Percentiles rank a stretch among this genome's conserved stretches.
These are phyloP conservation scores for Eulacestoma nigropectus DNA, from an alignment of 2,113 vertebrate species.

Conservation along the genomic window DNA sequence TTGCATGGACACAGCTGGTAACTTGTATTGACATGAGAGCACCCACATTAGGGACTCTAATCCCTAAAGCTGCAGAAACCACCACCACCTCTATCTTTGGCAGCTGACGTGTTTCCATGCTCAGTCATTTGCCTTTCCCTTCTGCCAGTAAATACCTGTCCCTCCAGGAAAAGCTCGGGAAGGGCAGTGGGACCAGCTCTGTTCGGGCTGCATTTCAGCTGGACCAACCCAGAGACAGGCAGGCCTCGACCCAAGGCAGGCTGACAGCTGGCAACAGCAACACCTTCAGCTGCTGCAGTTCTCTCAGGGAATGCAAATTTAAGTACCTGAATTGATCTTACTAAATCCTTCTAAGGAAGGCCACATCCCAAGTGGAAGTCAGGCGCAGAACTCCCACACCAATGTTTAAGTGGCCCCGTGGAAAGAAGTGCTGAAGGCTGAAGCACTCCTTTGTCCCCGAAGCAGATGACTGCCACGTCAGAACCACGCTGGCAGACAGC, in stretches of 20 bases:
- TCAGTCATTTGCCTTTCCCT: not conserved
- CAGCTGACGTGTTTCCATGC: not conserved
- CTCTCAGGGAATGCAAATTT: not conserved
- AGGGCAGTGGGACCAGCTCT: not conserved
- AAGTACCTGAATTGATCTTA: not conserved
- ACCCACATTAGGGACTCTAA: not conserved
- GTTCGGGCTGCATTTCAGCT: not conserved
- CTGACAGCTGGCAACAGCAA: not conserved
- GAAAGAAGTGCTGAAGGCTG: not conserved
- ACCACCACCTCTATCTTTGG: not conserved
- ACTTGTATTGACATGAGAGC: not conserved
- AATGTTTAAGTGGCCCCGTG: rapidly evolving
- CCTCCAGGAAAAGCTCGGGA: not conserved
- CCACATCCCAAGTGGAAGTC: not conserved
- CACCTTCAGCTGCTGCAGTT: no score
- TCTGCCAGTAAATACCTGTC: not conserved
- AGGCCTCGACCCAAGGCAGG: not conserved
- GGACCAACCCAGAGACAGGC: not conserved
- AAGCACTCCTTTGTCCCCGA: not conserved
- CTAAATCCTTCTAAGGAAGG: not conserved
- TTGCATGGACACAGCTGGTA: not conserved
- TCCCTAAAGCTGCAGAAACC: slow-evolving; percentile 1
- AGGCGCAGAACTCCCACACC: rapidly evolving
- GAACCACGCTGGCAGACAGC: not conserved
- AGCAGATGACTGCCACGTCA: not conserved